These are phyloP conservation scores for Aphelocoma californica DNA, from an alignment of 2,797 vertebrate species.

Conservation along the genomic window DNA sequence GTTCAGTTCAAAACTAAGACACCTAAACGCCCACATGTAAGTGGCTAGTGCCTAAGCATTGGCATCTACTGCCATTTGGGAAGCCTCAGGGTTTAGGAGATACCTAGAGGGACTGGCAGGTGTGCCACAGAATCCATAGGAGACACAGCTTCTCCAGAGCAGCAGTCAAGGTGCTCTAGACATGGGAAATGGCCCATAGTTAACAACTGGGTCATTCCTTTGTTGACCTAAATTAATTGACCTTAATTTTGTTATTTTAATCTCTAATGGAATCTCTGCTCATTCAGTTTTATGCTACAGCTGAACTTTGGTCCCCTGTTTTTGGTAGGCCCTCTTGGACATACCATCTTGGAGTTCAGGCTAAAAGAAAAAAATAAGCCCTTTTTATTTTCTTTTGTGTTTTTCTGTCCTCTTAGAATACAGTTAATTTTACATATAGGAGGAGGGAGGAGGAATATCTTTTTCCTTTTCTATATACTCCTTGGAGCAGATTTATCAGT, in stretches of 20 bases:
- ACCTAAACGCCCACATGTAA: not conserved
- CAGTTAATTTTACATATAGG: not conserved
- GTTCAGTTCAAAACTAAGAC: not conserved
- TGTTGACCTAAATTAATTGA: slow-evolving; percentile 23
- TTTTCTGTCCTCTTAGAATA: not conserved
- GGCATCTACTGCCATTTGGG: not conserved
- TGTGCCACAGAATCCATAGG: not conserved
- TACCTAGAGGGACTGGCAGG: not conserved
- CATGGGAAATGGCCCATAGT: not conserved
- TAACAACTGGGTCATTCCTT: not conserved
- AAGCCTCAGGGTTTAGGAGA: not conserved
- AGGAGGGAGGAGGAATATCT: not conserved
- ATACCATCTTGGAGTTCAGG: not conserved
- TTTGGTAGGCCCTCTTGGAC: not conserved
- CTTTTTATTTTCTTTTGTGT: not conserved
- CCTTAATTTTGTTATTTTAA: slow-evolving; percentile 45
- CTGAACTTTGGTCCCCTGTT: not conserved
- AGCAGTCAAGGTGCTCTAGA: not conserved
- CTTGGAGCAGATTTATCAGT: not conserved
- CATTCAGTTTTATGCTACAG: not conserved
- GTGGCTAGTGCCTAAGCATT: not conserved
- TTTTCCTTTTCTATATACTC: not conserved
- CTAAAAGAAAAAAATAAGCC: not conserved
- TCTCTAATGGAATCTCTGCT: not conserved
- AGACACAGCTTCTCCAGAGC: not conserved